Evolutionary conservation across 2,113 vertebrate genomes (phyloP), one percentile per base, ranked within the genome.

Genomic region (Podiceps cristatus): DNA sequence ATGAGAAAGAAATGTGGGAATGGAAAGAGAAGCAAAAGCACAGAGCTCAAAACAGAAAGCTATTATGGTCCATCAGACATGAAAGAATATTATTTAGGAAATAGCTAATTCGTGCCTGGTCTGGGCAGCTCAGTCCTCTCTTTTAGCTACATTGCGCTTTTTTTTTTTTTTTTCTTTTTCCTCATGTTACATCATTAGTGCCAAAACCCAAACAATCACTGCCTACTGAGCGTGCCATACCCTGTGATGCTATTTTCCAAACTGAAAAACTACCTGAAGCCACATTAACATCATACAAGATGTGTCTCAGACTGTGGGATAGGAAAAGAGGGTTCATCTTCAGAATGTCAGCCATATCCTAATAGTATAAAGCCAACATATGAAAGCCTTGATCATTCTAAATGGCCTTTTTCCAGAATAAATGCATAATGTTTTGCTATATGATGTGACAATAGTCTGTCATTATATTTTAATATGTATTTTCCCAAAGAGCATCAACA

Each of bases 41-140:
- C 71, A 66, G 53, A 92, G 59, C 71, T 92, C 86, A 92, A 96
- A 86, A 0, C 67, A 69, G 90, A 93, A 90, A 83, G 69, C 53
- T 67, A 66, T 90, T 92, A 86, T 18, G 1, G 84, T 82, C 81
- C 63, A 52, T 92, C 90, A 79, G 85, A 80, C 75, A 63, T 90
- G 71, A 93, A 92, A 82, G 85, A 90, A 73, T 74, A 95, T 90
- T 96, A 92, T 88, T 86, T 96, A 93, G 77, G 77, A 97, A 97
- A 93, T 16, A 90, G 93, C 76, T 78, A 78, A 45, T 91, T 91
- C 4, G 2, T 94, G 92, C 71, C 74, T 79, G 49, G 66, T 93
- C 81, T 92, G 40, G 62, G 74, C 47, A 82, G 60, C 66, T 93
- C 85, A 93, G 45, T 64, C 17, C 0, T 73, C 69, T 60, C 40